Conservation (phyloP, 2,888 invertebrate genomes). For the Sarcophaga variegata region DNA sequence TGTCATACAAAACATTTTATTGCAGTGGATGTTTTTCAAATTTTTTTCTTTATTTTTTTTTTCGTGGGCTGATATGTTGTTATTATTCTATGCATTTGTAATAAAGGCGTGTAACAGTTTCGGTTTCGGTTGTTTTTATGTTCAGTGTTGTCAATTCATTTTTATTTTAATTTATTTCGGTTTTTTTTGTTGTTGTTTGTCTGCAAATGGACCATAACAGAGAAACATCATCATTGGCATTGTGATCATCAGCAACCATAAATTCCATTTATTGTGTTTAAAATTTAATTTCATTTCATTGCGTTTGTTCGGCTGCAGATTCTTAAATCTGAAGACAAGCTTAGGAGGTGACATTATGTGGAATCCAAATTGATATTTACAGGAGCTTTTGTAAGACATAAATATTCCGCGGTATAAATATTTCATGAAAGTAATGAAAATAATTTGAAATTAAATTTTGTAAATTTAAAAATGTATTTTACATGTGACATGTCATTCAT, state of each 20-base stretch:
- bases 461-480: too few species aligned
- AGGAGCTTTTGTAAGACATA: too few species aligned
- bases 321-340: too few species aligned
- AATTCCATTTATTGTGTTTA: too few species aligned
- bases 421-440: too few species aligned
- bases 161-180: constrained; percentile 36
- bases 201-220: constrained; percentile 19
- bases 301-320: too few species aligned
- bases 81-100: constrained; percentile 66
- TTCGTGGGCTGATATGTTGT: constrained; percentile 47
- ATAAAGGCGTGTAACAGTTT: constrained; percentile 56
- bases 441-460: too few species aligned
- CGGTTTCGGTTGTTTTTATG: not conserved
- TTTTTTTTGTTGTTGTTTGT: not conserved
- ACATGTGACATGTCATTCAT: too few species aligned
- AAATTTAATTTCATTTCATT: too few species aligned
- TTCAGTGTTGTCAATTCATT: constrained; percentile 50
- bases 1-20: constrained; percentile 41
- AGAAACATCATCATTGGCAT: constrained; percentile 19
- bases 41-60: not conserved
- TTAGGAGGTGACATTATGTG: too few species aligned
- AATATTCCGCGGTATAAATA: too few species aligned
- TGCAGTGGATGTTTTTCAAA: constrained; percentile 21
- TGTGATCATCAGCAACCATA: not conserved
- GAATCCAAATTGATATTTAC: too few species aligned